A percentile compares a stretch with the other conserved stretches of the same genome.
phyloP scores from a whole-genome alignment of 2,113 vertebrate species.

The Pterocles burchelli region DNA sequence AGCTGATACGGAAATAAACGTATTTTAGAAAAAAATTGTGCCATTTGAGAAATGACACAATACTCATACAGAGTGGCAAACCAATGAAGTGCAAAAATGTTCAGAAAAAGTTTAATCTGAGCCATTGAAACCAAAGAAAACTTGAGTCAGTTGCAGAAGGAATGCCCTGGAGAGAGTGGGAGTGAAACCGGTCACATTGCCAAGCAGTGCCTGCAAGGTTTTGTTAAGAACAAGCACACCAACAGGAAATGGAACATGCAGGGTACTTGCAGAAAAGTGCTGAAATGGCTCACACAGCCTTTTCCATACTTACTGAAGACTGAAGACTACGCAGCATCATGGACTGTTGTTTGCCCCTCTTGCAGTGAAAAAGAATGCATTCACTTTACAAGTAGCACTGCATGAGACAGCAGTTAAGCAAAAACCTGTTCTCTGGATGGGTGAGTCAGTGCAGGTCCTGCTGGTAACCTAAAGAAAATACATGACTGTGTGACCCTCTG shows the following conservation, averaged over 20 bases:
- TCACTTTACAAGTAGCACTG: neutral
- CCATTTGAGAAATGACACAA: neutral
- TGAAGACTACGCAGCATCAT: neutral
- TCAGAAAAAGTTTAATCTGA: neutral
- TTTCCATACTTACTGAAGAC: neutral
- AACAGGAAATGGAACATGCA: neutral
- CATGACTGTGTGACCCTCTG: fast-evolving
- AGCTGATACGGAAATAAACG: neutral
- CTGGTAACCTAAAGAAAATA: neutral
- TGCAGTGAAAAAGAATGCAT: neutral
- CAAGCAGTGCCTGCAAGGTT: neutral
- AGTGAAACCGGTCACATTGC: neutral
- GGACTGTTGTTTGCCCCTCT: neutral
- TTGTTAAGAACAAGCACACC: neutral
- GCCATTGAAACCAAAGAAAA: neutral
- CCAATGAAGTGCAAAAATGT: neutral
- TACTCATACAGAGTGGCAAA: neutral
- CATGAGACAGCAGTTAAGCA: neutral
- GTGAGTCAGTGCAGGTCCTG: neutral
- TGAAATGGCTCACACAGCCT: neutral
- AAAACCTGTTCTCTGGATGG: neutral
- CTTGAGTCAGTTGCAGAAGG: neutral
- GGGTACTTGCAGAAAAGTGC: neutral
- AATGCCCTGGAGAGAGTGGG: neutral
- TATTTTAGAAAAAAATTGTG: neutral